A percentile compares a stretch with the other conserved stretches of the same genome.
These are phyloP conservation scores for Aphidius gifuensis DNA, from an alignment of 1,140 invertebrate genomes.

Conservation along the genomic window DNA sequence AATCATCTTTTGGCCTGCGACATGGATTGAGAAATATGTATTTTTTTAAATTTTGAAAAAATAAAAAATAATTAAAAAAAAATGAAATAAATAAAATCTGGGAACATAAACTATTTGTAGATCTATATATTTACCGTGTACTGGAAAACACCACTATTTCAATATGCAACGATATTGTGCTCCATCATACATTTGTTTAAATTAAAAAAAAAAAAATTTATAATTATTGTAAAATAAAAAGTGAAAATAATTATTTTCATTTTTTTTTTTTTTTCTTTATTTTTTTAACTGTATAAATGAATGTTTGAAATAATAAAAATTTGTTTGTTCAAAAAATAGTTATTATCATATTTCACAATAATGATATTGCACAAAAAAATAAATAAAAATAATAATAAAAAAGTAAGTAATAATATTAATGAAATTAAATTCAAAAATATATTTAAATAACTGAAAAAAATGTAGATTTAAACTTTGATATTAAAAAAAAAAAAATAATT, in stretches of 20 bases:
- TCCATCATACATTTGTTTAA: not conserved
- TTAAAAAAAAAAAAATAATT: constrained; percentile 15
- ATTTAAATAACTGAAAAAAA: constrained; percentile 14
- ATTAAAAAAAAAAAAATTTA: not conserved
- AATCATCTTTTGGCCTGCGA: constrained; percentile 29
- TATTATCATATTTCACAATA: no score
- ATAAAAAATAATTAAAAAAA: constrained; percentile 35
- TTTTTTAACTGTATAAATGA: no score
- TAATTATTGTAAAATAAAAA: not conserved
- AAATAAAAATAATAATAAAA: no score
- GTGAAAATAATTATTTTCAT: not conserved
- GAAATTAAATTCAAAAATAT: constrained; percentile 17
- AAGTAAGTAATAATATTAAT: constrained; percentile 19
- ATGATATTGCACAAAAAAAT: no score
- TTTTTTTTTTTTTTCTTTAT: not conserved
- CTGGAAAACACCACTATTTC: constrained; percentile 24
- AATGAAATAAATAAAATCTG: constrained; percentile 35
- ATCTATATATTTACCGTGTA: constrained; percentile 37
- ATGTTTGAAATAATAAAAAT: no score
- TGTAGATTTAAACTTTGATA: not conserved
- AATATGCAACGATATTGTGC: constrained; percentile 20
- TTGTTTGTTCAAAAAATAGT: no score
- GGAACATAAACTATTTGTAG: constrained; percentile 46
- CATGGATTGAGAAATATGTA: constrained; percentile 52
- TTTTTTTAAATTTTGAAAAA: constrained; percentile 56